Percentiles rank a stretch among this genome's conserved stretches.
Conservation (phyloP, 2,888 invertebrate species). For the Geophilus truncorum region DNA sequence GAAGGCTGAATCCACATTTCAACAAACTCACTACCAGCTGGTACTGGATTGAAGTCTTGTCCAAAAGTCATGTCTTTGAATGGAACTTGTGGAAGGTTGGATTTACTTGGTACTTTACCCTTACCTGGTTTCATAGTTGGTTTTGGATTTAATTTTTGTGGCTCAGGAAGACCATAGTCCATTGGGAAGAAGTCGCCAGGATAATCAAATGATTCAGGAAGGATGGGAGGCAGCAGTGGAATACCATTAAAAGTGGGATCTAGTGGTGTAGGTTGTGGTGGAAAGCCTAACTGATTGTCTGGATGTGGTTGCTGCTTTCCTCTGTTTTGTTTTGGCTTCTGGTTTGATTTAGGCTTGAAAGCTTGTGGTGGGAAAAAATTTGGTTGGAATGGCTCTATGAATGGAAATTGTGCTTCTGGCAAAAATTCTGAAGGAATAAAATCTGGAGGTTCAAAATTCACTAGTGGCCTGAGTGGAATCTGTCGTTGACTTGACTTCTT, state of each 20-base stretch:
- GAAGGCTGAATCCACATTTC: conserved; percentile 29
- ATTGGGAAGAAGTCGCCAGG: not conserved
- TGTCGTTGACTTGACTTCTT: not conserved
- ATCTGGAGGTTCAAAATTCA: not conserved
- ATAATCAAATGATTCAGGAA: not conserved
- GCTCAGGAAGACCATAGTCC: not conserved
- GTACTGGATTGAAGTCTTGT: not conserved
- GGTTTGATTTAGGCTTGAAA: not conserved
- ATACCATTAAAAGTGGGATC: not conserved
- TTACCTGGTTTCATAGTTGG: not conserved
- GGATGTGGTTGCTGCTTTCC: not conserved
- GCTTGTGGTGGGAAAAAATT: not conserved
- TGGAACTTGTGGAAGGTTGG: not conserved
- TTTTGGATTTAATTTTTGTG: not conserved
- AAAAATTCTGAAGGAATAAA: not conserved
- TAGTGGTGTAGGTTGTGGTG: not conserved
- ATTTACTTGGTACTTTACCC: not conserved
- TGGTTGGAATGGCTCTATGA: not conserved
- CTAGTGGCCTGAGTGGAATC: not conserved
- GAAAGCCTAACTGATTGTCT: not conserved
- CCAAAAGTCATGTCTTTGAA: not conserved
- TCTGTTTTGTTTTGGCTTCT: not conserved
- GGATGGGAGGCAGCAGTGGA: not conserved
- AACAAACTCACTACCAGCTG: conserved; percentile 25
- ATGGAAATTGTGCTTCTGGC: not conserved